phyloP scores from a whole-genome alignment of 53 echinoderm and acorn worm genomes.

The Paracentrotus lividus region DNA sequence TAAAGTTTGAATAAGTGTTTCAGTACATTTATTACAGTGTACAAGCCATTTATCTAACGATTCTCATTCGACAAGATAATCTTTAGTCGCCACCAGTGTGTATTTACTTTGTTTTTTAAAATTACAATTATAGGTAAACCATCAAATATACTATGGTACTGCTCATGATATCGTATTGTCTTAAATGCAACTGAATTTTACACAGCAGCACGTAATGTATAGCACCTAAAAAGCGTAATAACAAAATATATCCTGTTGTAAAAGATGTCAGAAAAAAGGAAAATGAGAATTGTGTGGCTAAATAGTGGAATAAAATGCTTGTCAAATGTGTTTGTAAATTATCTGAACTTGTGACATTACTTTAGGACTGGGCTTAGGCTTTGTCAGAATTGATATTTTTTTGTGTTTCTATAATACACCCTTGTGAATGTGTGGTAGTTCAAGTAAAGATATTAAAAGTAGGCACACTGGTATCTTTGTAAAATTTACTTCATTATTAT shows the following conservation, averaged over 20 bases:
- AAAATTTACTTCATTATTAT: not conserved
- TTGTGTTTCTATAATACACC: conserved; percentile 42
- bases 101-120: not conserved
- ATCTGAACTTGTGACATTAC: conserved; percentile 31
- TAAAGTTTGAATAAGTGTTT: not conserved
- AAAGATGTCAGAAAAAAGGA: not conserved
- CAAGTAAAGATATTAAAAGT: not conserved
- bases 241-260: not conserved
- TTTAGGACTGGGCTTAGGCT: not conserved
- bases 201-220: not conserved
- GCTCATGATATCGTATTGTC: not conserved
- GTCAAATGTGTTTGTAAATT: conserved; percentile 49
- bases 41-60: not conserved
- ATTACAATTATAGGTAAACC: not conserved
- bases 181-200: not conserved
- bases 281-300: not conserved
- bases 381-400: conserved; percentile 33
- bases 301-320: not conserved
- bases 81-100: not conserved
- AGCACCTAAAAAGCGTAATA: not conserved
- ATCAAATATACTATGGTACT: not conserved
- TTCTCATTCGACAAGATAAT: not conserved
- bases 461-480: conserved; percentile 29
- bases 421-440: conserved; percentile 63
- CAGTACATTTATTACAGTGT: not conserved